Percentiles rank a stretch among this genome's conserved stretches.
phyloP scores from a whole-genome alignment of 2,888 invertebrate species.

The Conchocele bisecta region DNA sequence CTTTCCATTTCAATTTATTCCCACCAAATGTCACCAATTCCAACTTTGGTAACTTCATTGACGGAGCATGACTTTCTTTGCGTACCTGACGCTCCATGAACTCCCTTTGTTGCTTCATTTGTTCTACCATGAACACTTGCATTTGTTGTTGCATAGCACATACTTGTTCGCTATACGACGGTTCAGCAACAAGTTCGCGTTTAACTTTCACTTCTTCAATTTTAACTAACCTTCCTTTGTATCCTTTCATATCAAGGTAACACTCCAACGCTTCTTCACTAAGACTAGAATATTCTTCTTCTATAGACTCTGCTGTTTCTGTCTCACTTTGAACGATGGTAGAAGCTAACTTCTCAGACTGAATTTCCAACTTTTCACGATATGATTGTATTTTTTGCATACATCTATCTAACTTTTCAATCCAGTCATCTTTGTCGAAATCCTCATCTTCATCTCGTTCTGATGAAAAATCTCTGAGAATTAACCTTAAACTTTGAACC shows the following conservation, averaged over 20 bases:
- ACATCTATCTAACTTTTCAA: background rate
- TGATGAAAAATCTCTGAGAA: background rate
- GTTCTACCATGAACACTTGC: background rate
- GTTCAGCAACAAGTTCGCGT: background rate
- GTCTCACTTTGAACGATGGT: background rate
- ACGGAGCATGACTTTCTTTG: background rate
- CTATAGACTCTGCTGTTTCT: background rate
- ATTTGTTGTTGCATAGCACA: background rate
- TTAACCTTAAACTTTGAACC: background rate
- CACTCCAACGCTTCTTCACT: background rate
- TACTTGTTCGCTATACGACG: background rate
- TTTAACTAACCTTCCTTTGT: background rate
- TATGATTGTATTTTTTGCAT: background rate
- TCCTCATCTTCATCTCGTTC: background rate
- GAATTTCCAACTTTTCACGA: background rate
- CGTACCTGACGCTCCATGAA: background rate
- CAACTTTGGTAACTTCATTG: conserved; percentile 24
- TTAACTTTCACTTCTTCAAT: too few species aligned
- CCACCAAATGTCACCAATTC: conserved; percentile 13
- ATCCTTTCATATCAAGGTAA: background rate
- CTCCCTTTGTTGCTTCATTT: background rate
- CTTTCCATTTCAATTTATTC: conserved; percentile 12
- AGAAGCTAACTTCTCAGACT: background rate
- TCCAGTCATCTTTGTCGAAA: background rate
- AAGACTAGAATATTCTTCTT: background rate